Evolutionary conservation across 2,797 vertebrate genomes (phyloP).

Genomic region (Vultur gryphus): DNA sequence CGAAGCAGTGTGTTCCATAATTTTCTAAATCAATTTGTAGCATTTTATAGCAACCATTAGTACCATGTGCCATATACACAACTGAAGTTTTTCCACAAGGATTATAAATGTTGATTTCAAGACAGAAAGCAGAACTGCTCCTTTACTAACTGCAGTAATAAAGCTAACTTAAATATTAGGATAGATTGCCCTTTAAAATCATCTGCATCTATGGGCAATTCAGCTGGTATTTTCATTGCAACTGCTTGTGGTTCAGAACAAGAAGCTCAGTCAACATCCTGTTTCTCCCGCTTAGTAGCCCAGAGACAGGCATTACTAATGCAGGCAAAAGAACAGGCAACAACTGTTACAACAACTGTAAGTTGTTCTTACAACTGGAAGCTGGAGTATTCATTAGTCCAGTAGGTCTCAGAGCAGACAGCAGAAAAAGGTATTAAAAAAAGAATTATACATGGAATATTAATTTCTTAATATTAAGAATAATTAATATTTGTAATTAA

Average conservation of each 20-base stretch:
- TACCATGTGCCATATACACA: background rate
- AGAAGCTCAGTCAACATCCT: background rate
- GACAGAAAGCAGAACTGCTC: background rate
- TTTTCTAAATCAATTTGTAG: background rate
- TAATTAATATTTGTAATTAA: background rate
- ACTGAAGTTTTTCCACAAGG: background rate
- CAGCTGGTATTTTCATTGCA: background rate
- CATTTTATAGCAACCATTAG: background rate
- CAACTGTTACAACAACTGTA: too few species aligned
- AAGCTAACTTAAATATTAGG: background rate
- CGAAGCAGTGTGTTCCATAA: fast-evolving
- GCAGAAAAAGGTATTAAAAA: background rate
- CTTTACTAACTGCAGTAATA: background rate
- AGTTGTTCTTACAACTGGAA: background rate
- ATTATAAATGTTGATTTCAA: background rate
- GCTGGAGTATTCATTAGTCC: background rate
- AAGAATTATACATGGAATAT: background rate
- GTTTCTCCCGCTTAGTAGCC: background rate
- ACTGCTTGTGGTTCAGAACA: background rate
- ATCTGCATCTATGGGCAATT: background rate
- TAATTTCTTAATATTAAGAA: background rate
- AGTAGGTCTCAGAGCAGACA: background rate
- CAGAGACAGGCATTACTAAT: background rate
- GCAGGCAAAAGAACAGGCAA: background rate
- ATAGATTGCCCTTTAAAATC: background rate